A percentile compares a stretch with the other conserved stretches of the same genome.
These are phyloP conservation scores for Barbus barbus DNA, from an alignment of 2,113 vertebrate genomes.

Conservation along the genomic window DNA sequence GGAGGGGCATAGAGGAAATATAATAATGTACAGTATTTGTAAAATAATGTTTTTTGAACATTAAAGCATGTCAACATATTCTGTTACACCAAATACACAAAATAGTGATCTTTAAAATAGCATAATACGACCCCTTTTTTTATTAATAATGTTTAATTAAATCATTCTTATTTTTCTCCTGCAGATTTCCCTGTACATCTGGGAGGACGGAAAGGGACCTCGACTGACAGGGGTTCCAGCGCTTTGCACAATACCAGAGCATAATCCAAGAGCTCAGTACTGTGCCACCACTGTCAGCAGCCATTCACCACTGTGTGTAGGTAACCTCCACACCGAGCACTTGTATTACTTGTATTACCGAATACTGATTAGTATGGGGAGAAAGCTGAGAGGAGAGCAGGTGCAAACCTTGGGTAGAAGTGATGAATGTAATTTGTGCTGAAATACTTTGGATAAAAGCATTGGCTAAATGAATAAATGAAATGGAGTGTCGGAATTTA, in stretches of 20 bases:
- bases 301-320: slow-evolving; percentile 85
- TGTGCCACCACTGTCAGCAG: slow-evolving; percentile 83
- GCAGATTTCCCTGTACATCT: slow-evolving; percentile 94
- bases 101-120: too few species aligned
- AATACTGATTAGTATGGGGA: neutral
- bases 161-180: neutral
- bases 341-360: too few species aligned
- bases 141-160: too few species aligned
- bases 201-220: slow-evolving; percentile 85
- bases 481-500: neutral
- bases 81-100: too few species aligned
- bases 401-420: neutral
- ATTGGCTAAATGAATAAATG: neutral
- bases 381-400: neutral
- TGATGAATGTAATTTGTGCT: neutral
- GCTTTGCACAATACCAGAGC: slow-evolving; percentile 81
- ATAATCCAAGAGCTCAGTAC: slow-evolving; percentile 59
- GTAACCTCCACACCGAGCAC: slow-evolving; percentile 61
- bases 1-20: too few species aligned
- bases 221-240: slow-evolving; percentile 85
- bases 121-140: too few species aligned
- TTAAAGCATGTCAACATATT: too few species aligned
- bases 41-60: too few species aligned
- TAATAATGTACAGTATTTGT: too few species aligned
- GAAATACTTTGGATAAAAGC: neutral